Evolutionary conservation across 2,113 vertebrate genomes (phyloP).

Genomic region (Dipodomys ordii): DNA sequence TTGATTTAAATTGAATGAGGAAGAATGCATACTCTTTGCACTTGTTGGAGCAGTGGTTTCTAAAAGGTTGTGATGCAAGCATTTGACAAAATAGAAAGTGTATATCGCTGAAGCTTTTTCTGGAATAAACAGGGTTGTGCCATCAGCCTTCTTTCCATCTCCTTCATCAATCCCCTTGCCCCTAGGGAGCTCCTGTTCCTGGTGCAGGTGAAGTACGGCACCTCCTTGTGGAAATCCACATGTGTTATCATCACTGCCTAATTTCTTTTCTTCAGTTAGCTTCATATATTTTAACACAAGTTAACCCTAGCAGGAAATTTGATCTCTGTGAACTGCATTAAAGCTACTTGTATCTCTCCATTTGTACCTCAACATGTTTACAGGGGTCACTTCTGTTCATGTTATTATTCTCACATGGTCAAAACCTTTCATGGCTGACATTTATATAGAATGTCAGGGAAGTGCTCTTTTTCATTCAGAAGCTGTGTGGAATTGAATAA

Average conservation of each 20-base stretch:
- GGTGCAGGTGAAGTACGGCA: too few species aligned
- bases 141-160: too few species aligned
- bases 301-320: neutral
- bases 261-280: neutral
- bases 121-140: too few species aligned
- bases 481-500: conserved; percentile 15
- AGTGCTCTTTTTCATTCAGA: neutral
- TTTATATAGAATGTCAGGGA: neutral
- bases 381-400: neutral
- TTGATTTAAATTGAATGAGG: too few species aligned
- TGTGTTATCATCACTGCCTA: neutral
- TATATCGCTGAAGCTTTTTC: too few species aligned
- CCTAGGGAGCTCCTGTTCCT: too few species aligned
- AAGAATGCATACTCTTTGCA: too few species aligned
- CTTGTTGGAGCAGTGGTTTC: too few species aligned
- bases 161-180: too few species aligned
- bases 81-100: too few species aligned
- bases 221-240: neutral
- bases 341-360: neutral
- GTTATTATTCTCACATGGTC: neutral
- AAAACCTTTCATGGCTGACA: conserved; percentile 8
- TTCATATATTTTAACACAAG: neutral
- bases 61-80: too few species aligned
- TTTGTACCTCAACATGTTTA: neutral
- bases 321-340: neutral